A percentile compares a stretch with the other conserved stretches of the same genome.
Conservation (phyloP, 2,888 invertebrate species). For the Erpobdella octoculata region DNA sequence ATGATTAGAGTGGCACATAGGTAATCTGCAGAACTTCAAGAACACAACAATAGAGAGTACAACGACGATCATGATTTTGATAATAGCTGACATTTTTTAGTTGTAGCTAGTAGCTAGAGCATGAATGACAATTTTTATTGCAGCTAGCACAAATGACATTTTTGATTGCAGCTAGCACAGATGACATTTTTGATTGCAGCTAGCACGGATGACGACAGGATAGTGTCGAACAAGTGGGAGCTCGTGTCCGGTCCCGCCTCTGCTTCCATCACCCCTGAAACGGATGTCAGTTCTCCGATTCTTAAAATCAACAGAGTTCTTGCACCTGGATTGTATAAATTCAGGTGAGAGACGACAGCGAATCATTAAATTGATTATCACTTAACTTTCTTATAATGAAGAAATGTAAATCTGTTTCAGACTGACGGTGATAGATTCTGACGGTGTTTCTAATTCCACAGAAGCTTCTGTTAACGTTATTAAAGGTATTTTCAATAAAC, state of each 20-base stretch:
- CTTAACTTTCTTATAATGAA: too few species aligned
- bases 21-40: too few species aligned
- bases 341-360: constrained; percentile 46
- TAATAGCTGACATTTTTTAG: too few species aligned
- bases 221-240: constrained; percentile 85
- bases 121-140: too few species aligned
- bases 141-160: too few species aligned
- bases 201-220: constrained; percentile 63
- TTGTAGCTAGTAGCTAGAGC: too few species aligned
- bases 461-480: constrained; percentile 80
- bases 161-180: too few species aligned
- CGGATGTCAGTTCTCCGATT: constrained; percentile 68
- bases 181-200: constrained; percentile 58
- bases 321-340: constrained; percentile 63
- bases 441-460: constrained; percentile 75
- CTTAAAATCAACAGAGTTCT: constrained; percentile 71
- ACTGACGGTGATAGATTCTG: constrained; percentile 44
- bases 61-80: too few species aligned
- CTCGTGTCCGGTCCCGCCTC: constrained; percentile 68
- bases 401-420: background rate
- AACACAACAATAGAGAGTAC: too few species aligned
- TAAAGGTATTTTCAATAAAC: constrained; percentile 61
- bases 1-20: too few species aligned
- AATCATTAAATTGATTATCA: background rate
- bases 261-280: constrained; percentile 55